These are phyloP conservation scores for Podarcis raffonei DNA, from an alignment of 2,113 vertebrate genomes.

Conservation along the genomic window DNA sequence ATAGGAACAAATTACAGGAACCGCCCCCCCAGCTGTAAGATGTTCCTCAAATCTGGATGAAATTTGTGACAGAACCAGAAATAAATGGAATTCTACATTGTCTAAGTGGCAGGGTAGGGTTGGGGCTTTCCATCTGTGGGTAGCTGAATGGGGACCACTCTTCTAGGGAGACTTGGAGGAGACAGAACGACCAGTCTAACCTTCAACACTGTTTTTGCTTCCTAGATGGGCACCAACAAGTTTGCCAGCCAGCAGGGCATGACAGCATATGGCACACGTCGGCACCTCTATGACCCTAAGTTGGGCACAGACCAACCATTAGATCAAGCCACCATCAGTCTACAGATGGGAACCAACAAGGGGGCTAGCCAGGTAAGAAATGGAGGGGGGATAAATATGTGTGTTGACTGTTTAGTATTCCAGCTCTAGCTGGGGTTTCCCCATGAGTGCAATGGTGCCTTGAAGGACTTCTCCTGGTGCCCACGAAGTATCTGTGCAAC, in stretches of 20 bases:
- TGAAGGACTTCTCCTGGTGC: too few relatives aligned
- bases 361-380: conserved; percentile 88
- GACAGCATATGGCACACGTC: conserved; percentile 92
- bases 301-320: conserved; percentile 85
- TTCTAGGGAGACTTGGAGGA: not conserved
- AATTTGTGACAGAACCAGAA: not conserved
- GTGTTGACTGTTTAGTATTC: too few relatives aligned
- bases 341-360: conserved; percentile 97
- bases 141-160: too few relatives aligned
- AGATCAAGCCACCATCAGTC: conserved; percentile 92
- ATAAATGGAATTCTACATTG: not conserved
- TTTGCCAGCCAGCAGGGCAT: conserved; percentile 95
- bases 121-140: not conserved
- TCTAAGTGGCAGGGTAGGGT: not conserved
- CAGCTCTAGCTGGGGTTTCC: too few relatives aligned
- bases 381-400: accelerated
- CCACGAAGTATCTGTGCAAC: too few relatives aligned
- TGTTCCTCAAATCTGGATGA: not conserved
- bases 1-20: not conserved
- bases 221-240: conserved; percentile 95
- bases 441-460: too few relatives aligned
- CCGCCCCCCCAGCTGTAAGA: not conserved
- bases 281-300: conserved; percentile 92
- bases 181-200: not conserved
- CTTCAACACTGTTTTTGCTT: not conserved